A percentile compares a stretch with the other conserved stretches of the same genome.
Evolutionary conservation across 2,888 invertebrate species (phyloP).

Genomic region (Monoplex corrugatus): DNA sequence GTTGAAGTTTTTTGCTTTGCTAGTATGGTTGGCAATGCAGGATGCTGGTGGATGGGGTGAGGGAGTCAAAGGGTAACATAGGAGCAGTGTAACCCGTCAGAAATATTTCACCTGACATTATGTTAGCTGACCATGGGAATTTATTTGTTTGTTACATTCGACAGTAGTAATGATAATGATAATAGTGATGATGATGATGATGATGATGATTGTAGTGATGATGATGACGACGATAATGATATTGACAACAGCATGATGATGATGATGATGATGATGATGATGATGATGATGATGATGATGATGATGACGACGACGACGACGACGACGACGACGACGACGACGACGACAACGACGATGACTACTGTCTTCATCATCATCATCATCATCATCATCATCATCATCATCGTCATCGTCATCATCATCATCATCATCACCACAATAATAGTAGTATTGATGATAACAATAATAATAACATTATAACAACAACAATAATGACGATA

Average conservation of each 20-base stretch:
- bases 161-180: not conserved
- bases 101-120: too few relatives aligned
- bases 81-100: too few relatives aligned
- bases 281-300: slow-evolving; percentile 30
- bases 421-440: not conserved
- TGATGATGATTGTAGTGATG: slow-evolving; percentile 8
- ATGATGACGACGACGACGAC: slow-evolving; percentile 12
- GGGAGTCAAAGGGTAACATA: too few relatives aligned
- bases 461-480: not conserved
- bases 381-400: not conserved
- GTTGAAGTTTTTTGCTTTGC: too few relatives aligned
- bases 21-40: too few relatives aligned
- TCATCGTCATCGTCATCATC: not conserved
- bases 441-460: not conserved
- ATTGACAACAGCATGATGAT: not conserved
- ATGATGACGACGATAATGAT: not conserved
- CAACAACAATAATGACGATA: not conserved
- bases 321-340: not conserved
- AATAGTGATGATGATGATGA: slow-evolving; percentile 25
- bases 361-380: not conserved
- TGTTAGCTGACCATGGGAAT: too few relatives aligned
- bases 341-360: too few relatives aligned
- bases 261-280: slow-evolving; percentile 37
- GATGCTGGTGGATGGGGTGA: too few relatives aligned
- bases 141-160: not conserved